Evolutionary conservation across 2,113 vertebrate genomes (phyloP).

Genomic region (Chamaetylas fuelleborni): DNA sequence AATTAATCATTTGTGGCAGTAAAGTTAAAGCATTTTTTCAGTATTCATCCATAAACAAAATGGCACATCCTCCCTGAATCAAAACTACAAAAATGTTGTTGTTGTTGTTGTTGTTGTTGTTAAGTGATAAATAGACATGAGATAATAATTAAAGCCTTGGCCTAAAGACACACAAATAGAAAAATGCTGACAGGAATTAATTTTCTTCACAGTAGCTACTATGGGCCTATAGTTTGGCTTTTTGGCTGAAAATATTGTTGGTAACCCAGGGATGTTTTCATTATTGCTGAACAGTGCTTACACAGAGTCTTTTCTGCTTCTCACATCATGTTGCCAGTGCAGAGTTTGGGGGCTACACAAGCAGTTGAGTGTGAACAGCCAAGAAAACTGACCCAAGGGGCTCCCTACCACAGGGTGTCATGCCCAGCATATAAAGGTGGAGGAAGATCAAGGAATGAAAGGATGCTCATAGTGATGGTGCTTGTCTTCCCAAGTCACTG

Average conservation of each 20-base stretch:
- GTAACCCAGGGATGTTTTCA: background rate
- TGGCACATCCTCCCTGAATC: background rate
- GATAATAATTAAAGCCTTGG: background rate
- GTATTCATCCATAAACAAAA: background rate
- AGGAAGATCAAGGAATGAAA: accelerated
- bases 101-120: background rate
- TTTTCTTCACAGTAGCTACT: background rate
- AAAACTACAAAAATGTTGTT: background rate
- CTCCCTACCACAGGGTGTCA: background rate
- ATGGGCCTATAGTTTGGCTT: background rate
- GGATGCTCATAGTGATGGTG: background rate
- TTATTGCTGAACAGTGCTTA: background rate
- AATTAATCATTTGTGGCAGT: background rate
- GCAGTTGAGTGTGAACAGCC: background rate
- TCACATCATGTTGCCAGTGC: accelerated
- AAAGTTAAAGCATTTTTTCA: background rate
- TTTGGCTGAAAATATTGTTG: background rate
- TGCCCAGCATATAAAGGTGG: background rate
- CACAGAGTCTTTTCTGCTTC: background rate
- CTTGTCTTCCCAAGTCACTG: background rate
- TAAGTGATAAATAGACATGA: background rate
- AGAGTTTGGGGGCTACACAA: background rate
- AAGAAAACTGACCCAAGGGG: background rate
- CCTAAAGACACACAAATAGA: background rate
- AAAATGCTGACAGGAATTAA: background rate